phyloP scores from a whole-genome alignment of 1,140 invertebrate species.

The Drosophila chauvacae region DNA sequence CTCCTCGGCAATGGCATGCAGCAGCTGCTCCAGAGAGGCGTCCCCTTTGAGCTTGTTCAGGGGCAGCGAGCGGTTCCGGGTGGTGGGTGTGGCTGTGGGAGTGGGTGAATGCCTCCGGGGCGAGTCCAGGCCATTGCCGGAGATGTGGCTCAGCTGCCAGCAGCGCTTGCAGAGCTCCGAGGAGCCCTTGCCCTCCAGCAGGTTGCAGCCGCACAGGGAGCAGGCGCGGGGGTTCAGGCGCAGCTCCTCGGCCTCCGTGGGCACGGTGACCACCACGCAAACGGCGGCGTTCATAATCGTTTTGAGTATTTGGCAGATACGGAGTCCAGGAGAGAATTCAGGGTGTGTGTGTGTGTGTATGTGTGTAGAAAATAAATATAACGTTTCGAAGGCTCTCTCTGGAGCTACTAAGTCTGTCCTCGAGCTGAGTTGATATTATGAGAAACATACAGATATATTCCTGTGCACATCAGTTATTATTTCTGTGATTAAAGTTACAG shows the following conservation, averaged over 20 bases:
- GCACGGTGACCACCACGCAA: slow-evolving; percentile 66
- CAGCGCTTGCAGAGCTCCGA: slow-evolving; percentile 27
- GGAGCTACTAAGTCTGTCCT: slow-evolving; percentile 2
- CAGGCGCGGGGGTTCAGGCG: neutral
- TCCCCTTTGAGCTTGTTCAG: slow-evolving; percentile 16
- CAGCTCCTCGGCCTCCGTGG: slow-evolving; percentile 53
- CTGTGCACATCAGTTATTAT: neutral
- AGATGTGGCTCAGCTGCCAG: slow-evolving; percentile 6
- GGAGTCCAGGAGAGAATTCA: neutral
- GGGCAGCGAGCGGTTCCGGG: neutral
- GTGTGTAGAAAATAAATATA: neutral
- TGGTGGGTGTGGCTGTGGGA: rapidly evolving
- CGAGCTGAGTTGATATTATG: neutral
- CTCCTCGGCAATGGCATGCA: slow-evolving; percentile 43
- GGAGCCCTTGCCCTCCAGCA: neutral
- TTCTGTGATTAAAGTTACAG: neutral
- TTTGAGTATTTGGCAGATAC: too few relatives aligned
- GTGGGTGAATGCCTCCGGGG: neutral
- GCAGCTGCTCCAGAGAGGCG: slow-evolving; percentile 47
- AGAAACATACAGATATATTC: neutral
- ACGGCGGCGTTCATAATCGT: slow-evolving; percentile 50
- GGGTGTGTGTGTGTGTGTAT: neutral
- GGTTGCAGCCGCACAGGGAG: slow-evolving; percentile 12
- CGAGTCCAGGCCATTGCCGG: neutral
- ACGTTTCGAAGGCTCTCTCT: neutral